Conservation (phyloP, 2,797 vertebrate genomes). For the Xiphorhynchus erythropygius region DNA sequence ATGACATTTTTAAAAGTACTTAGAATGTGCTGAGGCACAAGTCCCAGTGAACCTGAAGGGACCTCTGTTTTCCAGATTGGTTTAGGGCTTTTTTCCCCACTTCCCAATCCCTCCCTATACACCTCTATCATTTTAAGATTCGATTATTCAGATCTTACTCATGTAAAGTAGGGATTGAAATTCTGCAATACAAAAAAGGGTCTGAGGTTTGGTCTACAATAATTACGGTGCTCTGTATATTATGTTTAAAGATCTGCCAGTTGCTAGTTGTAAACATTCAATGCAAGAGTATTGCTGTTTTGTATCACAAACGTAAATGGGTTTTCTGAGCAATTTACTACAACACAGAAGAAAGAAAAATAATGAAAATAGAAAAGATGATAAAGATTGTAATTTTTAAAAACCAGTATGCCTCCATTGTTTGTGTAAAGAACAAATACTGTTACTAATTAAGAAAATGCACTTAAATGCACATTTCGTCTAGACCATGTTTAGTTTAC, state of each 20-base stretch:
- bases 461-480: neutral
- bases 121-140: neutral
- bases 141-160: neutral
- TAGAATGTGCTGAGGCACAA: neutral
- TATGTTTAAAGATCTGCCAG: neutral
- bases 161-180: neutral
- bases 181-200: neutral
- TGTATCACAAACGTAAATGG: neutral
- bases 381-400: neutral
- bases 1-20: neutral
- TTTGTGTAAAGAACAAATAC: neutral
- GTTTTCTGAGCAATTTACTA: neutral
- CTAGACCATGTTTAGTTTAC: neutral
- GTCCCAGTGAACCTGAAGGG: neutral
- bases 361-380: neutral
- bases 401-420: neutral
- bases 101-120: neutral
- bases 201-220: neutral
- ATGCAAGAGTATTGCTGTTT: neutral
- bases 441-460: neutral
- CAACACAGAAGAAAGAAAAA: neutral
- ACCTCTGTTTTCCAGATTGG: neutral
- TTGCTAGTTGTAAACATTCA: neutral
- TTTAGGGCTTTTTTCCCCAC: accelerated
- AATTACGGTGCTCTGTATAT: neutral